Base-by-base conservation (phyloP, 2,888 invertebrate genomes). In the Epicampocera succincta region DNA sequence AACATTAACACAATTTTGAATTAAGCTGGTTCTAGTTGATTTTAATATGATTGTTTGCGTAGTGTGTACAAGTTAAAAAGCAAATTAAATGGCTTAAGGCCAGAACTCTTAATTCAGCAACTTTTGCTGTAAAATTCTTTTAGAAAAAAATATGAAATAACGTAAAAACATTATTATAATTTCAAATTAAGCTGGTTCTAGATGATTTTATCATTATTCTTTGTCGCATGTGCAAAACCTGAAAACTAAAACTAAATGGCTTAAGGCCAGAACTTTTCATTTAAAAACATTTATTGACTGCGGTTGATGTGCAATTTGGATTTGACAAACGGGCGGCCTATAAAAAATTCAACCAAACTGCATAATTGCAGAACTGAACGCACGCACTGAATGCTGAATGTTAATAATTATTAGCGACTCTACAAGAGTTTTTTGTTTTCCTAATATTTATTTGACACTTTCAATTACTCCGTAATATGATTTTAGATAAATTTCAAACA, bases 371-470 rank as follows among this genome's bases (percentile, higher is more conserved):
- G n/a, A 29, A 52, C 42, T 2, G 44, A 8, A 15, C 42, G 44
- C 68, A 68, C 60, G 68, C 48, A 61, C 56, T 68, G 42, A 9
- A 17, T 60, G 60, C 52, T 13, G 6, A 46, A 46, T 17, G 17
- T 3, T 13, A 6, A 61, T 12, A 29, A 54, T 52, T 58, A 66
- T 60, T 68, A 21, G 19, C 40, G 29, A 19, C 40, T 74, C 17
- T 21, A 25, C 25, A 25, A 60, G 11, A 13, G 17, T 33, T 46
- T 60, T 11, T 56, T 38, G 25, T 48, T 42, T 15, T 25, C 6
- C n/a, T 9, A 48, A 58, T 65, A 46, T 74, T 65, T 19, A 29
- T 44, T 46, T 56, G 13, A 56, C 65, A 66, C 74, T 50, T 66
- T 66, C 19, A 50, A 38, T 75, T 75, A 42, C 15, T 15, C 15